Conservation (phyloP, 2,797 vertebrate genomes). For the Sebastes itinus region DNA sequence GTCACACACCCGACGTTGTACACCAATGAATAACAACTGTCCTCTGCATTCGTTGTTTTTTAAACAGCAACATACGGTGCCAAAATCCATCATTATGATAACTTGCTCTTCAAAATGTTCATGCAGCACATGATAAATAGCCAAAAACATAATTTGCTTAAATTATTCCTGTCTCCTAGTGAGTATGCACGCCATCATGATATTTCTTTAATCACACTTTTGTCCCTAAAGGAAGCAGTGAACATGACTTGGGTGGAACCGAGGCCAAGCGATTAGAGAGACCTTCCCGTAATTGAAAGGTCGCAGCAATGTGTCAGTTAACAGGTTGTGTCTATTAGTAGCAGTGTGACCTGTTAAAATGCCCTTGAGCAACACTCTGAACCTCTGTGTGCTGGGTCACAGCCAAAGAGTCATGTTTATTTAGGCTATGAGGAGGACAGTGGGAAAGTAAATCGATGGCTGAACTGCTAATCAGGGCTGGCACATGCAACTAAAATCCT, state of each 20-base stretch:
- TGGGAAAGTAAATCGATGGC: constrained; percentile 16
- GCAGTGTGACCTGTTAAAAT: constrained; percentile 49
- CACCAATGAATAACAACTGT: constrained; percentile 26
- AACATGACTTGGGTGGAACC: constrained; percentile 12
- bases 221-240: constrained; percentile 16
- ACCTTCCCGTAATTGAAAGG: constrained; percentile 64
- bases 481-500: neutral
- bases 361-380: constrained; percentile 39
- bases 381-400: constrained; percentile 29
- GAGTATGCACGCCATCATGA: neutral
- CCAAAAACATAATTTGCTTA: constrained; percentile 9
- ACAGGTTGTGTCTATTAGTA: constrained; percentile 64
- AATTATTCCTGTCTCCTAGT: constrained; percentile 5
- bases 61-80: constrained; percentile 1
- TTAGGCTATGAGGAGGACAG: neutral
- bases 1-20: neutral
- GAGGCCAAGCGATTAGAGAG: constrained; percentile 46
- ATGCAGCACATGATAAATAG: constrained; percentile 20
- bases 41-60: constrained; percentile 30
- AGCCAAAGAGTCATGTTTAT: constrained; percentile 46
- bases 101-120: constrained; percentile 28
- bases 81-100: constrained; percentile 46
- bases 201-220: constrained; percentile 14
- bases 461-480: neutral
- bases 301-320: constrained; percentile 63